Evolutionary conservation across 2,888 invertebrate genomes (phyloP), one percentile per base, ranked within the genome.

Genomic region (Brachyopa scutellaris): DNA sequence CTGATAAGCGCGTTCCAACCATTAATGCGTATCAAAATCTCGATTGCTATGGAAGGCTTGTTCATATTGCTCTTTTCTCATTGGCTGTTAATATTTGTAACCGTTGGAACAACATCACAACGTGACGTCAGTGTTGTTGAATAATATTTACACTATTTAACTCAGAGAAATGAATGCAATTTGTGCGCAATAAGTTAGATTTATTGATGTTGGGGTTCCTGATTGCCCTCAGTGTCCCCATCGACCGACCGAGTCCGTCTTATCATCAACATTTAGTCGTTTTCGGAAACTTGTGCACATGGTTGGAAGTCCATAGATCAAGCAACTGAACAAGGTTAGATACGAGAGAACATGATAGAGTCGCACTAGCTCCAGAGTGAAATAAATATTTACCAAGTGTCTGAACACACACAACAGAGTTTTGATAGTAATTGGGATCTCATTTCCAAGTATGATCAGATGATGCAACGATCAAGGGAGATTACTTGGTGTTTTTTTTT

Each of bases 251-350:
- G 6, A 26, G 26, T n/a, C n/a, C n/a, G 8, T 40, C 57, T 72
- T 78, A 78, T 78, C 72, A 64, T n/a, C n/a, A n/a, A n/a, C n/a
- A n/a, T n/a, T n/a, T n/a, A n/a, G n/a, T n/a, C n/a, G 31, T 17
- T 47, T 53, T 17, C 21, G 15, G 31, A 55, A 40, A 62, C 19
- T 21, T 64, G 45, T 33, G 49, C 59, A 42, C 42, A 42, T 57
- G 47, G n/a, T 55, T 57, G 26, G 49, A 57, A 45, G 76, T 76
- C 55, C 67, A 80, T 70, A 69, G 69, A 61, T 57, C 80, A 76
- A 23, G 31, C 51, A 53, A 13, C 42, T 15, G 26, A 57, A 69
- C 62, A 80, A 80, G 76, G 76, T 76, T 64, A 69, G 33, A 55
- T n/a, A n/a, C n/a, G n/a, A n/a, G n/a, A n/a, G n/a, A 38, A 31